Conservation (phyloP, 1,140 invertebrate genomes). For the Brachionus manjavacas region DNA sequence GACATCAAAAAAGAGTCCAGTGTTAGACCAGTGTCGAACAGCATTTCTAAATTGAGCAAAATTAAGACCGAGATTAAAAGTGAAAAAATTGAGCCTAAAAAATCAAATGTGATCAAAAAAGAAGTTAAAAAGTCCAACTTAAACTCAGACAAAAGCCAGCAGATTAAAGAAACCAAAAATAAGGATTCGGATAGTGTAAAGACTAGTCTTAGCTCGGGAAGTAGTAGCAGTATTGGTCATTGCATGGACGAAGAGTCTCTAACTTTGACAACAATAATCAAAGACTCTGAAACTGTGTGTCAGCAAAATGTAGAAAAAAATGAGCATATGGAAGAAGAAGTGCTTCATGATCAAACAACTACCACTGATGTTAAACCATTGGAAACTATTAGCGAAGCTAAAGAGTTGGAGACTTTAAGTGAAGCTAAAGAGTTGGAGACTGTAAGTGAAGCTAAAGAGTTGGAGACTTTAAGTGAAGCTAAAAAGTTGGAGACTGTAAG, state of each 20-base stretch:
- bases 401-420: not conserved
- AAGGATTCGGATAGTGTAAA: not conserved
- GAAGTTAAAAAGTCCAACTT: not conserved
- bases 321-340: not conserved
- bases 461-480: not conserved
- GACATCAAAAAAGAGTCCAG: not conserved
- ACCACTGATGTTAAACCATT: not conserved
- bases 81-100: not conserved
- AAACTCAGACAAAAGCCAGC: not conserved
- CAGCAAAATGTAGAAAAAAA: not conserved
- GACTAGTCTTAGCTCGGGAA: conserved; percentile 3
- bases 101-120: not conserved
- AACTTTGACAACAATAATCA: not conserved
- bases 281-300: not conserved
- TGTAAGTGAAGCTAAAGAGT: not conserved
- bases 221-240: conserved; percentile 33
- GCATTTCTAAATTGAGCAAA: not conserved
- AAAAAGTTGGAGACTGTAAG: not conserved
- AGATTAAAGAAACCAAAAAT: not conserved
- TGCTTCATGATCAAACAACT: not conserved
- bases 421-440: not conserved
- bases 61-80: not conserved
- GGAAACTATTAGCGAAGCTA: not conserved
- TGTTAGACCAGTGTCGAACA: not conserved
- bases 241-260: not conserved